A percentile compares a stretch with the other conserved stretches of the same genome.
These are phyloP conservation scores for Portevinia maculata DNA, from an alignment of 2,888 invertebrate genomes.

Conservation along the genomic window DNA sequence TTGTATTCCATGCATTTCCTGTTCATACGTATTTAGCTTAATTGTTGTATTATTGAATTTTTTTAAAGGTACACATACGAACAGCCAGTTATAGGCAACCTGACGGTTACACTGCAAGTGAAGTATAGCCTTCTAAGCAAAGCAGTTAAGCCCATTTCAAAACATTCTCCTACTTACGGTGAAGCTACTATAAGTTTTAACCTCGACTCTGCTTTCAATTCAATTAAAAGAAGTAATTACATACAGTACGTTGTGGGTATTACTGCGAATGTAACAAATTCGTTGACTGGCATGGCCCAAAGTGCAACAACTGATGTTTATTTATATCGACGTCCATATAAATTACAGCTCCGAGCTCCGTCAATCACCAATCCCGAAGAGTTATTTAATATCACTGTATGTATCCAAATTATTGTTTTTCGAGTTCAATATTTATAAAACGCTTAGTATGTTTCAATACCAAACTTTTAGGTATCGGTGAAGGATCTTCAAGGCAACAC, in stretches of 20 bases:
- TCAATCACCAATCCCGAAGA: conserved; percentile 94
- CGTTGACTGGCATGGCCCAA: conserved; percentile 89
- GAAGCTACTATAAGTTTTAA: conserved; percentile 88
- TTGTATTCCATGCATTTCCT: too few species aligned
- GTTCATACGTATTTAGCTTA: too few species aligned
- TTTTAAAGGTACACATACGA: conserved; percentile 90
- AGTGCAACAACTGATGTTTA: conserved; percentile 89
- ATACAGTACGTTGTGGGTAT: conserved; percentile 87
- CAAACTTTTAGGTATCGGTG: conserved; percentile 87
- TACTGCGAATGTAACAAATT: conserved; percentile 92
- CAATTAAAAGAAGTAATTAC: too few species aligned
- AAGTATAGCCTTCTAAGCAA: conserved; percentile 83
- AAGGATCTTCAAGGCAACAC: conserved; percentile 87
- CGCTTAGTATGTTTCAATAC: too few species aligned
- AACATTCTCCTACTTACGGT: conserved; percentile 83
- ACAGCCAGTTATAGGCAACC: conserved; percentile 93
- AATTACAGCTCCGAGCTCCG: conserved; percentile 90
- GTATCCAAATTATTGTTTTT: background rate
- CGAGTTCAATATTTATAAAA: too few species aligned
- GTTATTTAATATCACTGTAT: conserved; percentile 83
- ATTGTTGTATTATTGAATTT: background rate
- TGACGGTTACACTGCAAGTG: conserved; percentile 91
- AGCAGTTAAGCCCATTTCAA: conserved; percentile 21
- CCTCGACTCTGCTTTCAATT: conserved; percentile 88
- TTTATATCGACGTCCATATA: conserved; percentile 89